These are phyloP conservation scores for Eutrigla gurnardus DNA, from an alignment of 2,797 vertebrate genomes.

Conservation along the genomic window DNA sequence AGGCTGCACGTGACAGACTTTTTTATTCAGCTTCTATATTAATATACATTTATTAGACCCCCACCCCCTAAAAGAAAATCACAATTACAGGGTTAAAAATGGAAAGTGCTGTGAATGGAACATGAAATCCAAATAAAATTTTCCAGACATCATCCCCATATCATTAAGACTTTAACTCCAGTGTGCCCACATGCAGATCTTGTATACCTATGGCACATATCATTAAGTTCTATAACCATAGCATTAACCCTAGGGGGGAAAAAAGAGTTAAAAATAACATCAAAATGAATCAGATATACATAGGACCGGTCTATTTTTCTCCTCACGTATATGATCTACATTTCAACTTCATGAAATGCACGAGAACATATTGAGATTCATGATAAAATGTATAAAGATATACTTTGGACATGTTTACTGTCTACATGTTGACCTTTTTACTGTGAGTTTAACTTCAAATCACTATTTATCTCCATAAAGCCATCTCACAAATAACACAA, in stretches of 20 bases:
- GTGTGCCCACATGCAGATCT: conserved; percentile 45
- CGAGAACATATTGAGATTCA: no score
- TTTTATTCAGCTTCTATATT: conserved; percentile 42
- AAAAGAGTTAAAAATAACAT: not conserved
- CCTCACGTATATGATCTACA: no score
- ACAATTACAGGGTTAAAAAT: conserved; percentile 52
- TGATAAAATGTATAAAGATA: no score
- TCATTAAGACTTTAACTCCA: conserved; percentile 55
- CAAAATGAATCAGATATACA: not conserved
- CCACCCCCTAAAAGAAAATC: conserved; percentile 15
- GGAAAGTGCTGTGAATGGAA: conserved; percentile 33
- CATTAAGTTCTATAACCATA: conserved; percentile 39
- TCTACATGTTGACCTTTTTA: no score
- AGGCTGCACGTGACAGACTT: conserved; percentile 45
- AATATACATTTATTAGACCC: conserved; percentile 42
- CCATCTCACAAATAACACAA: no score
- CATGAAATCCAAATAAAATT: conserved; percentile 35
- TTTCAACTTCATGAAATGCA: no score
- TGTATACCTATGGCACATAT: conserved; percentile 65
- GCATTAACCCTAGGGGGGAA: not conserved
- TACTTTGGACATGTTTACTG: no score
- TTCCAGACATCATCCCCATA: conserved; percentile 28
- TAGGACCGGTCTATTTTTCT: no score
- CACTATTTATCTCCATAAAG: no score
- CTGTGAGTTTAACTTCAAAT: no score